Base-by-base conservation (phyloP, 1,140 invertebrate genomes). In the Diachasmimorpha longicaudata region DNA sequence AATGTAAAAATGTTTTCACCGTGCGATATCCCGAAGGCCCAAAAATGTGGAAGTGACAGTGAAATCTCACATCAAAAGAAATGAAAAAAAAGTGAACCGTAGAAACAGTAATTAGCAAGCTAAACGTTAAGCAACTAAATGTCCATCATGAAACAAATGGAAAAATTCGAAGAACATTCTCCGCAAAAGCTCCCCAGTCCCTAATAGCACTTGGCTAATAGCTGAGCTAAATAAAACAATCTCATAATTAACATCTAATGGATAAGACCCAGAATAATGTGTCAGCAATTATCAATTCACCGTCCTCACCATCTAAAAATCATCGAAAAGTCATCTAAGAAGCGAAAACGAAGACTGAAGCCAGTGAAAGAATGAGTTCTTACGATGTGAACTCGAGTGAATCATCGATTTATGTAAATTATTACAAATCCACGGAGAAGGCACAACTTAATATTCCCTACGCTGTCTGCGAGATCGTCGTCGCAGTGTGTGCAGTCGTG, bases 401-500 rank as follows among this genome's bases (percentile, higher is more conserved):
- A 70, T 76, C 77, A 48, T 48, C 6, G 10, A 37, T 55, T 25
- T 63, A 75, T n/a, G 67, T 21, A 58, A 78, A 76, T 48, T 31
- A 31, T 6, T 31, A 31, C 31, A 31, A 25, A 75, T 70, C 69
- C 44, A 9, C 16, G 48, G 37, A 66, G n/a, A 31, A 31, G 31
- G 71, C 81, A 46, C 85, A 85, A 25, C 85, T 94, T 14, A 93
- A 94, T 80, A 85, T 93, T 2, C 90, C 91, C 0, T 96, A 96
- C 84, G 91, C 92, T 0, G 89, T 92, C 23, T 93, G 94, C 77
- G 96, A 97, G 87, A 90, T 95, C 13, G 81, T 96, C 6, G 96
- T 97, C 66, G 95, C 95, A 13, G 86, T 96, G 10, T 90, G 94
- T 55, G 95, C 96, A 0, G 91, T 96, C 9, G 86, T 95, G 69